phyloP scores from a whole-genome alignment of 2,888 invertebrate genomes.

The Andrena haemorrhoa region DNA sequence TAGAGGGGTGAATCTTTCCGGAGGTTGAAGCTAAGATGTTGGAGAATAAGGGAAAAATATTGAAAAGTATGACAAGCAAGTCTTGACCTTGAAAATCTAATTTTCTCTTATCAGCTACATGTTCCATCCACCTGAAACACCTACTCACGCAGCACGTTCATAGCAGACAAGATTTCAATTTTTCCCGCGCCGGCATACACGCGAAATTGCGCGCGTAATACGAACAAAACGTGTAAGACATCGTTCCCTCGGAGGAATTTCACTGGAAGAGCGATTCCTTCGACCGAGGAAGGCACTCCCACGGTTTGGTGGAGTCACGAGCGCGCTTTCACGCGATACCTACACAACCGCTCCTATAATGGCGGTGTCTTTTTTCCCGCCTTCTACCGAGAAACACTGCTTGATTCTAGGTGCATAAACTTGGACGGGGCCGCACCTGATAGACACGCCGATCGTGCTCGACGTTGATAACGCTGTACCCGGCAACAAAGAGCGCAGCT shows the following conservation, averaged over 20 bases:
- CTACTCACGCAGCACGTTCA: background rate
- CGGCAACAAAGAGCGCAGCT: conserved; percentile 16
- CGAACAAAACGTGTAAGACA: conserved; percentile 55
- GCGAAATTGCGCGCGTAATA: conserved; percentile 42
- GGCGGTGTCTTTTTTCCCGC: conserved; percentile 65
- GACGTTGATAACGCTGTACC: conserved; percentile 41
- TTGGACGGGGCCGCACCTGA: conserved; percentile 68
- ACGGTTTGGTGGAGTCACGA: conserved; percentile 68
- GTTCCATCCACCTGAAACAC: background rate
- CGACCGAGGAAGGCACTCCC: conserved; percentile 56
- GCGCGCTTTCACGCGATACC: conserved; percentile 76
- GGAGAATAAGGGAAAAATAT: too few relatives aligned
- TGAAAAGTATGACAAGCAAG: too few relatives aligned
- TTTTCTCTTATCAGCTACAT: background rate
- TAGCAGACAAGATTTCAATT: background rate
- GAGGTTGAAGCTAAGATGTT: too few relatives aligned
- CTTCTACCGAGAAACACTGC: conserved; percentile 45
- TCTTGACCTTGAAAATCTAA: too few relatives aligned
- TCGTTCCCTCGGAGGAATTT: conserved; percentile 46
- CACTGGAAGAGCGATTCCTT: conserved; percentile 38
- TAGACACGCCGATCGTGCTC: conserved; percentile 67
- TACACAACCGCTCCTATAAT: conserved; percentile 72
- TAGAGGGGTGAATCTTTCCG: too few relatives aligned
- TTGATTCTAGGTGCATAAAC: conserved; percentile 67
- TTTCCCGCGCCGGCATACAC: background rate